Conservation (phyloP, 2,113 vertebrate genomes). For the Galeopterus variegatus region DNA sequence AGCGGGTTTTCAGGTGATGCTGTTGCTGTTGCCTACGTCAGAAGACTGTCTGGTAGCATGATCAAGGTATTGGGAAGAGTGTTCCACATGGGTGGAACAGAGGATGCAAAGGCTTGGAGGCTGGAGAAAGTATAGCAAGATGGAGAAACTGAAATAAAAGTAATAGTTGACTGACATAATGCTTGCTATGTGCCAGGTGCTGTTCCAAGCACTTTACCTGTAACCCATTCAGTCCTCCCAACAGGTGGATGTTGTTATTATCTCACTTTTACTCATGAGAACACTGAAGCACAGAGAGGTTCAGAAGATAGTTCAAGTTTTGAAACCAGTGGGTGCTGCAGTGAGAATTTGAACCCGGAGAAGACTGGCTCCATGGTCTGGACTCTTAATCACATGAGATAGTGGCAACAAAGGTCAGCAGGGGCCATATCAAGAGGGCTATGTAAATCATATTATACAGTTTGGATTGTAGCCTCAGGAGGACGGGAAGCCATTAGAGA, state of each 20-base stretch:
- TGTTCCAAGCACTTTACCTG: background rate
- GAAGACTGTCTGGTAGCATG: background rate
- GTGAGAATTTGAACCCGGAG: background rate
- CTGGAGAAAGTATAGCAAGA: background rate
- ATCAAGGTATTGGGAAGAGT: background rate
- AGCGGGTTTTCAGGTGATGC: background rate
- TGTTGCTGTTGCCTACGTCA: background rate
- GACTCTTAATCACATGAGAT: background rate
- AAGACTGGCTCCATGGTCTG: background rate
- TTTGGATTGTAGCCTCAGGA: background rate
- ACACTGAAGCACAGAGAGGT: background rate
- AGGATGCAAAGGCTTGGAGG: background rate
- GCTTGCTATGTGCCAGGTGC: background rate
- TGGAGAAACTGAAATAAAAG: background rate
- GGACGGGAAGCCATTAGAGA: background rate
- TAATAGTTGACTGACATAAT: background rate
- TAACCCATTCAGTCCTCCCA: background rate
- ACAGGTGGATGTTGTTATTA: background rate
- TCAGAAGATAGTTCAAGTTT: background rate
- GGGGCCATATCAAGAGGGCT: background rate
- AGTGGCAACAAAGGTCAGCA: background rate
- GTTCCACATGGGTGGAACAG: no score
- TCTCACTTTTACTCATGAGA: background rate
- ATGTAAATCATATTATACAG: background rate
- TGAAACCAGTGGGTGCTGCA: background rate